A percentile compares a stretch with the other conserved stretches of the same genome.
Conservation (phyloP, 2,888 invertebrate genomes). For the Acrocyrtus sp. region DNA sequence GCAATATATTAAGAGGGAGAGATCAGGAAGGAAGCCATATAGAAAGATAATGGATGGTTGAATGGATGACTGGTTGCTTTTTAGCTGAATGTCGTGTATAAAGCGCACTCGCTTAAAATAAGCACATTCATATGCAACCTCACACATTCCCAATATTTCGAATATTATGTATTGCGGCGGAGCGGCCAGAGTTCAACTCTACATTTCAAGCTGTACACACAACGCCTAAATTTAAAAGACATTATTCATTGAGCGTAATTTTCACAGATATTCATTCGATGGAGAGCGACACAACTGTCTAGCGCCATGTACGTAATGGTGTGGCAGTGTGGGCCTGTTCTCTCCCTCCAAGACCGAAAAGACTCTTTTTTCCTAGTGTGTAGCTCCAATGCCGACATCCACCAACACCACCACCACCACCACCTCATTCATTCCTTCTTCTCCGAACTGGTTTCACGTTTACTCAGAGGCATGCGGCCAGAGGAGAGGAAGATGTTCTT, state of each 20-base stretch:
- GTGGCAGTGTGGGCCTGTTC: no score
- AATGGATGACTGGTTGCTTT: constrained; percentile 29
- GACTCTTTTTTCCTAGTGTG: no score
- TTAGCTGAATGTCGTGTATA: no score
- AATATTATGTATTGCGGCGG: background rate
- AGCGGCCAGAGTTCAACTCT: no score
- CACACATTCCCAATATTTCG: background rate
- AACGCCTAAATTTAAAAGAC: background rate
- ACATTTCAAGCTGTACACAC: no score
- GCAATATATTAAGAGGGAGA: constrained; percentile 39
- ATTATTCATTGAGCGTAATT: constrained; percentile 7
- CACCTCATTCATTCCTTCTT: background rate
- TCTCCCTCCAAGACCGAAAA: no score
- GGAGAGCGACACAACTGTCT: no score
- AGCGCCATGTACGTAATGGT: no score
- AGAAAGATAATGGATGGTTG: constrained; percentile 28
- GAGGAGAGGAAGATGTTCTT: no score
- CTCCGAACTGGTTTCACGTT: no score
- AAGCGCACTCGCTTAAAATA: background rate
- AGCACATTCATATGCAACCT: background rate
- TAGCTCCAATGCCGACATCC: no score
- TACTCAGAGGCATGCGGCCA: no score
- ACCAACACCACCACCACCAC: background rate
- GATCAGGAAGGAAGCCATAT: constrained; percentile 46
- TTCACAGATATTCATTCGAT: constrained; percentile 24